Conservation (phyloP, 53 echinoderm and acorn worm species). For the Mesocentrotus franciscanus region DNA sequence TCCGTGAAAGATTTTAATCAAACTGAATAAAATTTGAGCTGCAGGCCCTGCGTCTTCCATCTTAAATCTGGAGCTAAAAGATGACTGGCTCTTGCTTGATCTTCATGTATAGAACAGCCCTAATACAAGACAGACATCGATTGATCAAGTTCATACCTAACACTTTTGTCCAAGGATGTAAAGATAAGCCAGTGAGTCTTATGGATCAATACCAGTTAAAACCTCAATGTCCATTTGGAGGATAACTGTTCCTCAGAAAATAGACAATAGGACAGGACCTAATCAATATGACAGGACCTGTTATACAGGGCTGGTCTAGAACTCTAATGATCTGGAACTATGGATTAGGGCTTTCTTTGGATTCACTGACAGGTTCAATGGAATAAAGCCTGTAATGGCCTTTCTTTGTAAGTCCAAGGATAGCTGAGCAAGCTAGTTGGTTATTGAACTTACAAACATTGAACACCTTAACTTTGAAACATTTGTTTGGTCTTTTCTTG, state of each 20-base stretch:
- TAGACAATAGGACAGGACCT: not conserved
- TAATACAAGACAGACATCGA: not conserved
- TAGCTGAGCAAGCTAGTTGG: not conserved
- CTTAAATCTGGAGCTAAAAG: not conserved
- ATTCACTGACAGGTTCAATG: not conserved
- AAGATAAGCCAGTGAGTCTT: not conserved
- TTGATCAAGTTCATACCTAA: not conserved
- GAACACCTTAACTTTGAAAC: no score
- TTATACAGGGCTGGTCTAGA: not conserved
- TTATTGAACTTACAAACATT: no score
- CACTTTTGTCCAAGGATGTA: not conserved
- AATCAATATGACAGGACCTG: not conserved
- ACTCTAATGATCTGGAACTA: not conserved
- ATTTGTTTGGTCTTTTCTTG: no score
- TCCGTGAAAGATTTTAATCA: no score
- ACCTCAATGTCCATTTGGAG: not conserved
- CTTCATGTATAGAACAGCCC: not conserved
- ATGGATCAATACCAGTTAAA: not conserved
- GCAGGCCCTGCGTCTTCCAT: no score
- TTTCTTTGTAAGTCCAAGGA: not conserved
- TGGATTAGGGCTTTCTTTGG: not conserved
- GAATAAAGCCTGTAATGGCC: not conserved
- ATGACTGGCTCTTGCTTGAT: not conserved
- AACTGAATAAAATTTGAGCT: no score
- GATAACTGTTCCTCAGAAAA: not conserved